Evolutionary conservation across 2,888 invertebrate genomes (phyloP).

Genomic region (Drosophila paramelanica): DNA sequence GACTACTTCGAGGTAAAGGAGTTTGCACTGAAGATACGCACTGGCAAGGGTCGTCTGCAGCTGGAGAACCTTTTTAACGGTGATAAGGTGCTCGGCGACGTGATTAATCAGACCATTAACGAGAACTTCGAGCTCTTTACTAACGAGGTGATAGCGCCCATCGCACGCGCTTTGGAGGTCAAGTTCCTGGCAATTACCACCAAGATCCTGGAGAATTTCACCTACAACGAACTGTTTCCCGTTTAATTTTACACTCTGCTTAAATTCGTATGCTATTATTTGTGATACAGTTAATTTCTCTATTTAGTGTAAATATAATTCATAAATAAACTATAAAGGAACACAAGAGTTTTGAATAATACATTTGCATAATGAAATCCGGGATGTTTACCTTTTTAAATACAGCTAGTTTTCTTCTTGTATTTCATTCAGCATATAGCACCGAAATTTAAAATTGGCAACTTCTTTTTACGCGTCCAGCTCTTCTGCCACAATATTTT

Average conservation of each 20-base stretch:
- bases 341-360: not conserved
- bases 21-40: constrained; percentile 89
- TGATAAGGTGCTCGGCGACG: constrained; percentile 88
- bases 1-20: constrained; percentile 88
- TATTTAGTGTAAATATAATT: constrained; percentile 59
- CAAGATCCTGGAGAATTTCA: constrained; percentile 87
- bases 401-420: not conserved
- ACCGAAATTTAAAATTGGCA: not conserved
- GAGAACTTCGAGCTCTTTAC: constrained; percentile 90
- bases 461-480: not conserved
- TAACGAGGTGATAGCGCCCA: constrained; percentile 89
- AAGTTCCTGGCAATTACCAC: constrained; percentile 87
- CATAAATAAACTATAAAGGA: constrained; percentile 52
- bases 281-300: constrained; percentile 69
- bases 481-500: not conserved
- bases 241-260: constrained; percentile 64
- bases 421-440: not conserved
- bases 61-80: constrained; percentile 91
- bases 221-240: constrained; percentile 87
- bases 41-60: constrained; percentile 88
- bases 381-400: not conserved
- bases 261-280: constrained; percentile 40
- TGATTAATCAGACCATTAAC: constrained; percentile 88
- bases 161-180: constrained; percentile 88
- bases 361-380: not conserved